Conservation (phyloP, 2,888 invertebrate species). For the Gortyna flavago region DNA sequence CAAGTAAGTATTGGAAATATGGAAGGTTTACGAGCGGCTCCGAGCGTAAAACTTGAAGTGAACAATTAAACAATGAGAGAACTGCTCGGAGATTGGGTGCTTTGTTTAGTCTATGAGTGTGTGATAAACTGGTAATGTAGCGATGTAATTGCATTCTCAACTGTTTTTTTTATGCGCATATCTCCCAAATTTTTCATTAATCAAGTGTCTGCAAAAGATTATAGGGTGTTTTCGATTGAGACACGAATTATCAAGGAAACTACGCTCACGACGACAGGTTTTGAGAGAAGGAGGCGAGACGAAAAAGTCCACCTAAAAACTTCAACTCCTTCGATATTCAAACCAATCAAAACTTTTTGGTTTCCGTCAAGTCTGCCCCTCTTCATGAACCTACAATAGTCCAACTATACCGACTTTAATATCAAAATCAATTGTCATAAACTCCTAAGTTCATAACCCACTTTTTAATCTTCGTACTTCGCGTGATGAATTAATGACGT, state of each 20-base stretch:
- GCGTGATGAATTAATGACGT: slow-evolving; percentile 39
- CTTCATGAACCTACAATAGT: neutral
- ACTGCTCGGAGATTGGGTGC: slow-evolving; percentile 9
- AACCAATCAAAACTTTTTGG: neutral
- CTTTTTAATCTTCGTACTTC: slow-evolving; percentile 27
- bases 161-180: neutral
- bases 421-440: slow-evolving; percentile 26
- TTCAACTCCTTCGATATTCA: slow-evolving; percentile 1
- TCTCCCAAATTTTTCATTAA: neutral
- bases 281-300: neutral
- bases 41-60: slow-evolving; percentile 50
- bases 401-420: neutral
- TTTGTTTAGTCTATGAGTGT: slow-evolving; percentile 29
- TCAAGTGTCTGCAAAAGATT: neutral
- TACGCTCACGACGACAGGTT: neutral
- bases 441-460: slow-evolving; percentile 11
- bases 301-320: neutral
- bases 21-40: slow-evolving; percentile 43
- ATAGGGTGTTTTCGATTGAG: neutral
- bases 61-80: slow-evolving; percentile 44
- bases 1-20: slow-evolving; percentile 61
- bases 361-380: neutral
- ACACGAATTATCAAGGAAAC: neutral
- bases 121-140: slow-evolving; percentile 3
- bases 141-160: neutral